Conservation (phyloP, 2,797 vertebrate species). For the Pangasius sanitwongsei region DNA sequence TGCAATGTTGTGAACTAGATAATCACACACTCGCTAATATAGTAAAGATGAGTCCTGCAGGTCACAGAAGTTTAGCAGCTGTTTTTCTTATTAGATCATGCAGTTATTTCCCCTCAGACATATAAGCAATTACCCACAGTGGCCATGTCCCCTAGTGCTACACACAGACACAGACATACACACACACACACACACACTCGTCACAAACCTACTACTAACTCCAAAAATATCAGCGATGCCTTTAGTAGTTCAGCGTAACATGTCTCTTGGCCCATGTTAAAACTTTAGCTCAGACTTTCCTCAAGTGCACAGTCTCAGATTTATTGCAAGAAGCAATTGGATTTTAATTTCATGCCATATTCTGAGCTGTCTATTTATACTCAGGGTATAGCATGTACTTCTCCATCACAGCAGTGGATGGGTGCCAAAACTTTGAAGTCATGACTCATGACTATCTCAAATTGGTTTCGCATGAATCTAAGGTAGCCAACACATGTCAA, state of each 20-base stretch:
- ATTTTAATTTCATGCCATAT: slow-evolving; percentile 10
- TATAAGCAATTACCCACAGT: not conserved
- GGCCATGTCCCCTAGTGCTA: not conserved
- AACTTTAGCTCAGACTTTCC: not conserved
- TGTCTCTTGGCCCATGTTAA: not conserved
- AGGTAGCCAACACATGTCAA: slow-evolving; percentile 22
- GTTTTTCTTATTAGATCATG: slow-evolving; percentile 45
- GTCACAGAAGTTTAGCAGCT: slow-evolving; percentile 40
- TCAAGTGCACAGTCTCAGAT: not conserved
- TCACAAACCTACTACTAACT: slow-evolving; percentile 13
- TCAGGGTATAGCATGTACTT: not conserved
- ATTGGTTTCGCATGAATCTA: slow-evolving; percentile 31
- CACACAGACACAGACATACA: not conserved
- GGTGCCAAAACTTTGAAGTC: slow-evolving; percentile 30
- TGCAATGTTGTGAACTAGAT: not conserved
- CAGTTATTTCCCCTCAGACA: not conserved
- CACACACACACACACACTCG: slow-evolving; percentile 10
- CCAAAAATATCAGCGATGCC: slow-evolving; percentile 34
- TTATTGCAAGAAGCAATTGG: not conserved
- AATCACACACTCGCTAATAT: not conserved
- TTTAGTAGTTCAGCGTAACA: slow-evolving; percentile 15
- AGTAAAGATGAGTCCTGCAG: not conserved
- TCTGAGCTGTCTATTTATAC: slow-evolving; percentile 15
- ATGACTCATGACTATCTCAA: slow-evolving; percentile 40
- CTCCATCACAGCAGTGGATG: slow-evolving; percentile 12